Evolutionary conservation across 2,888 invertebrate genomes (phyloP).

Genomic region (Theretra japonica): DNA sequence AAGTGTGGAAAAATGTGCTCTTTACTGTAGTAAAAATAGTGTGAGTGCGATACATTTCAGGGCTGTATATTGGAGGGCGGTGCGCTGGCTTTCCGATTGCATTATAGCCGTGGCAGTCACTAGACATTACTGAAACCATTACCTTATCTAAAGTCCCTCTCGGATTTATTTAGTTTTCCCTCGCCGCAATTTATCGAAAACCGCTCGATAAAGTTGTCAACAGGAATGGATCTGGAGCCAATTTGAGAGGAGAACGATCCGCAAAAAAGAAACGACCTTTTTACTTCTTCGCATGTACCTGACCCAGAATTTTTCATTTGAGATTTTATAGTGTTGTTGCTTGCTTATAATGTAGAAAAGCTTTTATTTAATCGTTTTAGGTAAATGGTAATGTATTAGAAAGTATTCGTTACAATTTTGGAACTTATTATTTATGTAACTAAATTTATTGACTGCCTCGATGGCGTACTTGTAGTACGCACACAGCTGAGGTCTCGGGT

Average conservation of each 20-base stretch:
- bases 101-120: constrained; percentile 77
- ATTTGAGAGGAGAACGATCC: constrained; percentile 75
- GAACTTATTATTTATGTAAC: too few relatives aligned
- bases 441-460: too few relatives aligned
- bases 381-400: too few relatives aligned
- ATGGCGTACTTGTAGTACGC: too few relatives aligned
- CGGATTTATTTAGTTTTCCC: constrained; percentile 85
- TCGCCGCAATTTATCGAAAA: constrained; percentile 84
- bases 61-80: constrained; percentile 57
- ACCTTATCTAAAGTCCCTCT: constrained; percentile 85
- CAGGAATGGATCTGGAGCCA: constrained; percentile 82
- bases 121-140: constrained; percentile 83
- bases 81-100: constrained; percentile 77
- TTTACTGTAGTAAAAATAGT: constrained; percentile 5
- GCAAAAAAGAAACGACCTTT: constrained; percentile 73
- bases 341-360: too few relatives aligned
- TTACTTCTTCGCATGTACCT: constrained; percentile 56
- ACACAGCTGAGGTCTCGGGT: too few relatives aligned
- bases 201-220: constrained; percentile 85
- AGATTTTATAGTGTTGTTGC: background rate
- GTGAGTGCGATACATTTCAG: constrained; percentile 29
- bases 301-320: constrained; percentile 51
- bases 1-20: constrained; percentile 18
- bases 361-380: too few relatives aligned
- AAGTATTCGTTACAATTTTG: too few relatives aligned